Evolutionary conservation across 2,113 vertebrate species (phyloP).

Genomic region (Hystrix brachyura): DNA sequence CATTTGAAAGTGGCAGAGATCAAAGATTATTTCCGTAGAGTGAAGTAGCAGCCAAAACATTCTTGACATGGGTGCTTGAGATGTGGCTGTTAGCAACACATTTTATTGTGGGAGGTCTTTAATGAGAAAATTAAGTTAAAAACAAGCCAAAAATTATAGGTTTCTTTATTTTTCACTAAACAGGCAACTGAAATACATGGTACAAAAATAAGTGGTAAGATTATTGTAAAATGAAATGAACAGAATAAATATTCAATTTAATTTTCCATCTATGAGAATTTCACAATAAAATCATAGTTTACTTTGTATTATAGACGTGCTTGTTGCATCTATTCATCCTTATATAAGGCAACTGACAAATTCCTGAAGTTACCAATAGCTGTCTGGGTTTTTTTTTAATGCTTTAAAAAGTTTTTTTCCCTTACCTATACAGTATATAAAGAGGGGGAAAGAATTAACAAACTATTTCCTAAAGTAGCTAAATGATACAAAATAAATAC

Average conservation of each 20-base stretch:
- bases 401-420: neutral
- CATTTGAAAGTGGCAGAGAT: constrained; percentile 65
- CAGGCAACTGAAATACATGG: constrained; percentile 89
- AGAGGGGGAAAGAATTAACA: constrained; percentile 41
- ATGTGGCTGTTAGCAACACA: constrained; percentile 83
- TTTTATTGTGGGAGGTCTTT: constrained; percentile 75
- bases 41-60: constrained; percentile 65
- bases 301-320: constrained; percentile 91
- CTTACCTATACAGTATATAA: constrained; percentile 39
- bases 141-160: constrained; percentile 84
- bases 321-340: constrained; percentile 89
- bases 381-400: constrained; percentile 40
- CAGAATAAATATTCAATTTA: constrained; percentile 88
- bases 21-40: constrained; percentile 53
- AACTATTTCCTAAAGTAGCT: constrained; percentile 63
- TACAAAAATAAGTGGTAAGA: constrained; percentile 86
- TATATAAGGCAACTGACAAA: constrained; percentile 79
- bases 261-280: constrained; percentile 90
- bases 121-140: constrained; percentile 81
- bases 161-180: constrained; percentile 87
- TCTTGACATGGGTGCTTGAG: constrained; percentile 59
- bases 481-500: constrained; percentile 52
- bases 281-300: constrained; percentile 92
- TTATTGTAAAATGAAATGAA: constrained; percentile 89
- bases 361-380: constrained; percentile 72